phyloP scores from a whole-genome alignment of 1,140 invertebrate genomes.

The Pseudomyrmex gracilis region DNA sequence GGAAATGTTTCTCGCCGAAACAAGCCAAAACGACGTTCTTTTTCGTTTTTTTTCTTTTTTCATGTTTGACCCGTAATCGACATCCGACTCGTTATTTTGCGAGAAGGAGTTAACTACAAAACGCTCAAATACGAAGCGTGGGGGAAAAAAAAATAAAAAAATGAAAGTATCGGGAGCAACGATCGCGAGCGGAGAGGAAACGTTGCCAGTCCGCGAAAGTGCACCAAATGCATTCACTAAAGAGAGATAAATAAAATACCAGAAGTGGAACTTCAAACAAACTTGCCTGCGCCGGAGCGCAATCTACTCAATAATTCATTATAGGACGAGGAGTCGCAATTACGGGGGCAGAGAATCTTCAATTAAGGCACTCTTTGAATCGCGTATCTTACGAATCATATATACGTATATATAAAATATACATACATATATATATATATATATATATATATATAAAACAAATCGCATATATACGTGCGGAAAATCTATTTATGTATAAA shows the following conservation, averaged over 20 bases:
- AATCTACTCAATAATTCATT: constrained; percentile 65
- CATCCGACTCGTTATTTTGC: too few species aligned
- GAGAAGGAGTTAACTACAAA: not conserved
- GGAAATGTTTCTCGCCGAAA: too few species aligned
- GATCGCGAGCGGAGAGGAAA: constrained; percentile 39
- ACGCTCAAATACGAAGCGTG: not conserved
- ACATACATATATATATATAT: too few species aligned
- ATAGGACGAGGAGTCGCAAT: constrained; percentile 60
- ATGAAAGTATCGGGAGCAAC: not conserved
- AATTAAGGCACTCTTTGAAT: constrained; percentile 58
- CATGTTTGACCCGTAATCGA: too few species aligned
- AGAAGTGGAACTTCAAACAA: constrained; percentile 50
- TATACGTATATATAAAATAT: not conserved
- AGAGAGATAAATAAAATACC: constrained; percentile 47
- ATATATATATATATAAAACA: too few species aligned
- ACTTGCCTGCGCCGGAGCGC: constrained; percentile 23
- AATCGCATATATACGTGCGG: not conserved
- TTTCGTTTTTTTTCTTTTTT: too few species aligned
- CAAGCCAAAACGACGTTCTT: too few species aligned
- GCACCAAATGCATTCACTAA: constrained; percentile 34
- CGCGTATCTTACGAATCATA: constrained; percentile 31
- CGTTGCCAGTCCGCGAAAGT: not conserved
- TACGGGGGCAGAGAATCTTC: constrained; percentile 59
- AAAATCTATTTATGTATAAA: not conserved
- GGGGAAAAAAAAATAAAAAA: not conserved